phyloP scores from a whole-genome alignment of 1,140 invertebrate genomes.

The Oryctes rhinoceros region DNA sequence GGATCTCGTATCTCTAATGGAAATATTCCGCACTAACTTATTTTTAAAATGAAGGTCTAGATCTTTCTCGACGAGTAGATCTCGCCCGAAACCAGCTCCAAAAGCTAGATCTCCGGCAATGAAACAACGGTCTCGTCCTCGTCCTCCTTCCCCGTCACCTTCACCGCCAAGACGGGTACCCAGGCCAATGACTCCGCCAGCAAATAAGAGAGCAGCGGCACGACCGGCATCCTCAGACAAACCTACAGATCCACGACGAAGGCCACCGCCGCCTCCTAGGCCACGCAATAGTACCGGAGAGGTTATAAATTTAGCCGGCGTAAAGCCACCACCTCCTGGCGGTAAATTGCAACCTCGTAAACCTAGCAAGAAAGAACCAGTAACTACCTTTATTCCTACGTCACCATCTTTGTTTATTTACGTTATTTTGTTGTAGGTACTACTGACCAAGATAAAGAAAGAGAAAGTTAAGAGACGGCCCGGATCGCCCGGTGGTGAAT shows the following conservation, averaged over 20 bases:
- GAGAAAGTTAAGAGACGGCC: conserved; percentile 54
- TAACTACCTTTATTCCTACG: conserved; percentile 26
- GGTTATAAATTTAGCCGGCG: conserved; percentile 54
- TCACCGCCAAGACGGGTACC: conserved; percentile 59
- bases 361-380: conserved; percentile 49
- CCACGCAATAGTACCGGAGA: conserved; percentile 55
- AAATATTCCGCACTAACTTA: neutral
- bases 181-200: conserved; percentile 62
- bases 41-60: conserved; percentile 58
- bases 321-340: conserved; percentile 53
- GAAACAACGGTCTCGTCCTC: conserved; percentile 48
- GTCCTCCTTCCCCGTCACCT: conserved; percentile 55
- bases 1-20: too few relatives aligned
- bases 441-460: conserved; percentile 58
- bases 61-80: conserved; percentile 61
- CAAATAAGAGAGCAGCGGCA: conserved; percentile 60
- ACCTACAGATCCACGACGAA: conserved; percentile 58
- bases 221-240: conserved; percentile 61
- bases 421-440: conserved; percentile 46
- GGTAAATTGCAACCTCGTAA: conserved; percentile 45
- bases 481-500: conserved; percentile 56
- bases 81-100: conserved; percentile 46
- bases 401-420: neutral
- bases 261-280: conserved; percentile 57
- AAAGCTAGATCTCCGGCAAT: conserved; percentile 49